These are phyloP conservation scores for Agonopterix heracliana DNA, from an alignment of 2,888 invertebrate species.

Conservation along the genomic window DNA sequence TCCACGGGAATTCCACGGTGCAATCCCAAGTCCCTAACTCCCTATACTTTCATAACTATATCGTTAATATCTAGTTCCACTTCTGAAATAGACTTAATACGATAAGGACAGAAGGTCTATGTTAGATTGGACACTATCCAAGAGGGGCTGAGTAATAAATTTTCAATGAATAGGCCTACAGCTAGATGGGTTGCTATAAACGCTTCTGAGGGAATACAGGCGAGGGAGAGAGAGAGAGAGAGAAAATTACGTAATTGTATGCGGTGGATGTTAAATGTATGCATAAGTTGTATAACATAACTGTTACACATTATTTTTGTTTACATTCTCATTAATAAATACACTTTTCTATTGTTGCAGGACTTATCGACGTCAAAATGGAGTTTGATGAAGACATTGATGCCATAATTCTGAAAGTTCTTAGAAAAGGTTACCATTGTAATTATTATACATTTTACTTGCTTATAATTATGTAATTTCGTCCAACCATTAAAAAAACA, in stretches of 20 bases:
- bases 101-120: background rate
- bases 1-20: constrained; percentile 41
- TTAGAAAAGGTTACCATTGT: constrained; percentile 20
- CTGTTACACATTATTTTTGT: too few relatives aligned
- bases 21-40: constrained; percentile 20
- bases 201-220: constrained; percentile 25
- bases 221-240: background rate
- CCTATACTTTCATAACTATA: background rate
- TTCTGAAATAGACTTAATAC: background rate
- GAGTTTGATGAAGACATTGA: constrained; percentile 30
- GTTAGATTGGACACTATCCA: constrained; percentile 20
- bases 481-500: too few relatives aligned
- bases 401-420: constrained; percentile 26
- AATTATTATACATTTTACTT: too few relatives aligned
- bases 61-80: background rate
- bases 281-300: constrained; percentile 9
- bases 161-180: constrained; percentile 39
- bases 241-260: constrained; percentile 25
- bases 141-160: constrained; percentile 25
- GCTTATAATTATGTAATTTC: too few relatives aligned
- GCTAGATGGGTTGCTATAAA: constrained; percentile 31
- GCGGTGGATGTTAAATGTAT: constrained; percentile 9
- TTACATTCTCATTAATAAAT: too few relatives aligned
- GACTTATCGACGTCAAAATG: constrained; percentile 21
- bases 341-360: constrained; percentile 25